These are phyloP conservation scores for Uropsilus gracilis DNA, from an alignment of 2,113 vertebrate species.

Conservation along the genomic window DNA sequence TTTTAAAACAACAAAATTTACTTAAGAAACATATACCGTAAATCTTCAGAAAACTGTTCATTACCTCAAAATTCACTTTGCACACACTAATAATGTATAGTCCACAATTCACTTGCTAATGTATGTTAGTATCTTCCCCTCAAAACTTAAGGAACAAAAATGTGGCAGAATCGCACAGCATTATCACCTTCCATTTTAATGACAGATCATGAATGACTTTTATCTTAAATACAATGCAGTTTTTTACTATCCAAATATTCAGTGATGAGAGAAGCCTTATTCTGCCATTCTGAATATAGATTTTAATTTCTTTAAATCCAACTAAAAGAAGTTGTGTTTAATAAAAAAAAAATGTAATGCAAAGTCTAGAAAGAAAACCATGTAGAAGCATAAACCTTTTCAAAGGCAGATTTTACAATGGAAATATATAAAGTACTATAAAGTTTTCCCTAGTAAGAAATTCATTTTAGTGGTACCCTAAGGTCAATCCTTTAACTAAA, in stretches of 20 bases:
- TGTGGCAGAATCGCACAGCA: constrained; percentile 22
- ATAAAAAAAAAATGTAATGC: constrained; percentile 21
- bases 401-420: background rate
- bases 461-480: background rate
- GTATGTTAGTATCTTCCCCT: background rate
- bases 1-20: constrained; percentile 48
- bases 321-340: background rate
- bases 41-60: background rate
- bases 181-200: constrained; percentile 34
- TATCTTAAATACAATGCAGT: constrained; percentile 25
- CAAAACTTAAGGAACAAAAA: constrained; percentile 43
- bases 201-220: constrained; percentile 47
- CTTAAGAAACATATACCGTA: background rate
- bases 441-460: background rate
- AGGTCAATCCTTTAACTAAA: background rate
- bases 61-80: constrained; percentile 34
- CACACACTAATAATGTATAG: background rate
- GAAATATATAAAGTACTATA: background rate
- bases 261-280: background rate
- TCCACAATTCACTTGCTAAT: background rate
- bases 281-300: constrained; percentile 5
- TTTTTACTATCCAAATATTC: constrained; percentile 42
- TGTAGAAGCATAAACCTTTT: background rate
- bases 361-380: background rate
- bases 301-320: constrained; percentile 6